Percentiles rank a stretch among this genome's conserved stretches.
Conservation (phyloP, 2,888 invertebrate genomes). For the Pimpla rufipes region DNA sequence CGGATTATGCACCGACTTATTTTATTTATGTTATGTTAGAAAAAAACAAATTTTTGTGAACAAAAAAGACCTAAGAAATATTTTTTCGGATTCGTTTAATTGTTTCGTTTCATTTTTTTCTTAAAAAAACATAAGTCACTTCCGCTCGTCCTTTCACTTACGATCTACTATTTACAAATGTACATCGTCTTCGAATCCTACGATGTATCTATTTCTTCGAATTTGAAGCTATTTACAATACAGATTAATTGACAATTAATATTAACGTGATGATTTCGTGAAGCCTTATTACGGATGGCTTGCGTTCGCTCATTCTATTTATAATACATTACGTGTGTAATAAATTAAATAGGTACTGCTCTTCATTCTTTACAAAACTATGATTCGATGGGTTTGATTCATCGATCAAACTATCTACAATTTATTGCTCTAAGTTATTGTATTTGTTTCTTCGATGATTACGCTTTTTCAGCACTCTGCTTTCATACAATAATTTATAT, state of each 20-base stretch:
- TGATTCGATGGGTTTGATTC: not conserved
- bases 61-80: not conserved
- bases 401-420: constrained; percentile 19
- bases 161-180: constrained; percentile 71
- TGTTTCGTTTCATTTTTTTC: constrained; percentile 31
- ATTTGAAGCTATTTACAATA: constrained; percentile 46
- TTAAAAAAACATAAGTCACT: constrained; percentile 74
- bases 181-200: constrained; percentile 9
- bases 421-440: constrained; percentile 25
- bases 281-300: constrained; percentile 20
- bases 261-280: constrained; percentile 11
- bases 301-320: constrained; percentile 25
- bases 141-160: constrained; percentile 64
- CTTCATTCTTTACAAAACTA: constrained; percentile 4
- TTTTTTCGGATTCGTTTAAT: constrained; percentile 19
- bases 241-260: constrained; percentile 31
- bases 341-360: constrained; percentile 38
- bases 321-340: constrained; percentile 30
- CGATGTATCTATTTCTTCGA: not conserved
- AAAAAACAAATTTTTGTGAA: not conserved
- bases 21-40: not conserved
- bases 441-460: constrained; percentile 8
- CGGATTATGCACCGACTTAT: not conserved
- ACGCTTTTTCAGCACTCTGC: not conserved
- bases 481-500: constrained; percentile 25